Conservation (phyloP, 2,888 invertebrate genomes). For the Drosophila melanosoma region DNA sequence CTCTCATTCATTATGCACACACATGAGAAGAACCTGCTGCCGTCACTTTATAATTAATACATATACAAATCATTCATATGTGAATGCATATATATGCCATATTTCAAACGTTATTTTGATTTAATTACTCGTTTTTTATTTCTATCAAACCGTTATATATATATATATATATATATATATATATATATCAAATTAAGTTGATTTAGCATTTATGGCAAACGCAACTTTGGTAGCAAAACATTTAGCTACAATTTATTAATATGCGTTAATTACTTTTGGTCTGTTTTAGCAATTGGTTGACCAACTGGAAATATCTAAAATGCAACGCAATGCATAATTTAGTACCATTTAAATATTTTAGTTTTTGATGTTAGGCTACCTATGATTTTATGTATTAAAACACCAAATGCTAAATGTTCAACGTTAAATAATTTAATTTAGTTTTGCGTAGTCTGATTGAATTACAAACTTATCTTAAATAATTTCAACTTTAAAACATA, state of each 20-base stretch:
- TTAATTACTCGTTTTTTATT: slow-evolving; percentile 1
- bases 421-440: neutral
- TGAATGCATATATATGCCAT: neutral
- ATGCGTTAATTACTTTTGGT: slow-evolving; percentile 40
- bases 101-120: slow-evolving; percentile 2
- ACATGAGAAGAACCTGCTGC: slow-evolving; percentile 5
- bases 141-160: neutral
- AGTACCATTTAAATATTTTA: slow-evolving; percentile 18
- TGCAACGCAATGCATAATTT: slow-evolving; percentile 16
- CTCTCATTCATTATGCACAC: slow-evolving; percentile 20
- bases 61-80: neutral
- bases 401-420: neutral
- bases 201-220: neutral
- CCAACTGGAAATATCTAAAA: slow-evolving; percentile 1
- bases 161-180: neutral
- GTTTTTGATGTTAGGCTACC: slow-evolving; percentile 2
- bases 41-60: slow-evolving; percentile 41
- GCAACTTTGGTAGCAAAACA: slow-evolving; percentile 22
- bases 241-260: slow-evolving; percentile 40
- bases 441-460: no score
- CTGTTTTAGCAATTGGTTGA: slow-evolving; percentile 9
- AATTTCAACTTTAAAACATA: no score
- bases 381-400: neutral
- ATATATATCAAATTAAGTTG: neutral
- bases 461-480: neutral